Conservation (phyloP, 2,113 vertebrate species). For the Gobiocypris rarus region DNA sequence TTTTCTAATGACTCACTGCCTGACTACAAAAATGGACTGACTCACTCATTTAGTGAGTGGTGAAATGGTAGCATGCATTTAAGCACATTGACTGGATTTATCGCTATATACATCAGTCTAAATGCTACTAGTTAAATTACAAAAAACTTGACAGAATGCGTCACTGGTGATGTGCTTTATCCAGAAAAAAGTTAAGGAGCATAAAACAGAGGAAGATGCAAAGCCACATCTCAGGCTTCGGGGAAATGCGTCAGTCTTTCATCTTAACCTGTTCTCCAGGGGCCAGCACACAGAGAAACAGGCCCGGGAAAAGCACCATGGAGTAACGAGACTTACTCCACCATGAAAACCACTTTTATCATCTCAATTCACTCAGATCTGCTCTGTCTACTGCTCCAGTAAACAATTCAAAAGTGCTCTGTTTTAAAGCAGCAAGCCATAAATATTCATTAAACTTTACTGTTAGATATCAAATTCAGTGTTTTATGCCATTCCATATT, state of each 20-base stretch:
- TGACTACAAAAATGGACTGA: slow-evolving; percentile 57
- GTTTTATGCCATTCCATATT: not conserved
- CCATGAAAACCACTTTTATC: slow-evolving; percentile 51
- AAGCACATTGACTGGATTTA: slow-evolving; percentile 39
- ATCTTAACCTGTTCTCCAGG: slow-evolving; percentile 65
- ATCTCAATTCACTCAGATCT: slow-evolving; percentile 36
- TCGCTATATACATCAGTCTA: slow-evolving; percentile 23
- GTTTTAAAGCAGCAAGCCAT: not conserved
- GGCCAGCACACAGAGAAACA: slow-evolving; percentile 36
- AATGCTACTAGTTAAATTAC: slow-evolving; percentile 9
- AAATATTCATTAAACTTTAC: not conserved
- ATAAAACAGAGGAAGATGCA: slow-evolving; percentile 49
- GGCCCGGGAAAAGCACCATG: slow-evolving; percentile 43
- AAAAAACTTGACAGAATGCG: not conserved
- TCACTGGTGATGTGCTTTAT: slow-evolving; percentile 19
- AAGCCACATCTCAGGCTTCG: slow-evolving; percentile 49
- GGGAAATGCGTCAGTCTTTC: slow-evolving; percentile 59
- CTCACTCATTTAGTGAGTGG: slow-evolving; percentile 52
- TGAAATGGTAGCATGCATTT: slow-evolving; percentile 40
- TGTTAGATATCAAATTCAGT: not conserved
- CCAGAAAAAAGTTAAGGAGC: slow-evolving; percentile 9
- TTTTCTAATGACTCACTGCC: slow-evolving; percentile 59
- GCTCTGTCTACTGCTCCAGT: slow-evolving; percentile 19
- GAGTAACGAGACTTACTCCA: slow-evolving; percentile 44
- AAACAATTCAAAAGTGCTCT: not conserved